Evolutionary conservation across 1,140 invertebrate genomes (phyloP).

Genomic region (Carposina sasakii): DNA sequence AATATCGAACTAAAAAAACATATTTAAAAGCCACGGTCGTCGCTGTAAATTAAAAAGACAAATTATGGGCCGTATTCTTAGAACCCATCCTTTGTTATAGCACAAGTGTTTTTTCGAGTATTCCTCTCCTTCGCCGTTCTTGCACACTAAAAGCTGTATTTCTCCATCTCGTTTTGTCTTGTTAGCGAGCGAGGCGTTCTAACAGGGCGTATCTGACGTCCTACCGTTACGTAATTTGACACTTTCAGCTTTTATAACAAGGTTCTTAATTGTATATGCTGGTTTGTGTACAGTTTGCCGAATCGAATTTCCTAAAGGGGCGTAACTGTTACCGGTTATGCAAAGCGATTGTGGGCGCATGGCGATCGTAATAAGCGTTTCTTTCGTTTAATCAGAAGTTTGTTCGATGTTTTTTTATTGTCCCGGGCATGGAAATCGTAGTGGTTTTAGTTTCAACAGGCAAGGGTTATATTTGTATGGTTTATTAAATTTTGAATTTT

Average conservation of each 20-base stretch:
- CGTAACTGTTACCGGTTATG: constrained; percentile 47
- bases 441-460: constrained; percentile 30
- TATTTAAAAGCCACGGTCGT: constrained; percentile 68
- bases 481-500: constrained; percentile 33
- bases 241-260: constrained; percentile 66
- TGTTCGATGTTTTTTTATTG: constrained; percentile 16
- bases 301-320: constrained; percentile 53
- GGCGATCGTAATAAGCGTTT: constrained; percentile 56
- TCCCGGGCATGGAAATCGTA: constrained; percentile 24
- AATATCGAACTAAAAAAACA: constrained; percentile 47
- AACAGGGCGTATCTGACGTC: constrained; percentile 64
- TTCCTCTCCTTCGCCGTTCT: constrained; percentile 49
- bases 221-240: constrained; percentile 65
- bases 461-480: constrained; percentile 46
- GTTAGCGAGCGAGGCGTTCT: constrained; percentile 58
- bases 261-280: constrained; percentile 50
- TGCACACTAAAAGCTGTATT: constrained; percentile 28
- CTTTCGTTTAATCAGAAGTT: constrained; percentile 58
- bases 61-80: constrained; percentile 71
- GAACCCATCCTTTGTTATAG: constrained; percentile 70
- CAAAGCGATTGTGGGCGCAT: constrained; percentile 63
- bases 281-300: constrained; percentile 36
- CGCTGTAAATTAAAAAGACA: constrained; percentile 72
- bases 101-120: constrained; percentile 71
- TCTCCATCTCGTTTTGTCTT: constrained; percentile 53